Evolutionary conservation across 2,113 vertebrate species (phyloP).

Genomic region (Noturus placidus): DNA sequence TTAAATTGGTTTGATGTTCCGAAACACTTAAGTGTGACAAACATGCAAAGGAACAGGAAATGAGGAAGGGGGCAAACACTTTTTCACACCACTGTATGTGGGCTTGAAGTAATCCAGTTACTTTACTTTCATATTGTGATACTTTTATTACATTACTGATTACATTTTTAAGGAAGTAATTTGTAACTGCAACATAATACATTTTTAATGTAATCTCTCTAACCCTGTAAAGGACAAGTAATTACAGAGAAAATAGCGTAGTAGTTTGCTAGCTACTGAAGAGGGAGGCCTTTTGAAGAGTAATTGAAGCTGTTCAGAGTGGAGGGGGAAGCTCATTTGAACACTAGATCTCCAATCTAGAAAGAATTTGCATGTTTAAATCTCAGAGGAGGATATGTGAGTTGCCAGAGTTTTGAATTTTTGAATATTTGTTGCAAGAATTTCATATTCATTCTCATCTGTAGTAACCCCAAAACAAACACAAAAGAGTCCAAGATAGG

Average conservation of each 20-base stretch:
- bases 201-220: no score
- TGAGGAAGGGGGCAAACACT: no score
- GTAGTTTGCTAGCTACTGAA: background rate
- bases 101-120: no score
- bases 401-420: background rate
- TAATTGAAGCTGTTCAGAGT: background rate
- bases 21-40: no score
- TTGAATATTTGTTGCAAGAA: background rate
- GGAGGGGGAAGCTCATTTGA: background rate
- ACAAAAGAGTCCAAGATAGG: background rate
- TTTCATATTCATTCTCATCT: background rate
- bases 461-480: background rate
- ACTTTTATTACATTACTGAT: no score
- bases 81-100: no score
- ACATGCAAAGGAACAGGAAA: no score
- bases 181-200: no score
- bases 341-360: background rate
- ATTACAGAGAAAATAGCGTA: background rate
- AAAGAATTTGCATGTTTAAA: background rate
- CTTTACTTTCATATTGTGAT: no score
- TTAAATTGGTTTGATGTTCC: no score
- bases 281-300: background rate
- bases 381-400: background rate
- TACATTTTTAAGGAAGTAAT: no score
- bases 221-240: background rate